phyloP scores from a whole-genome alignment of 2,113 vertebrate species.

The Pachycephala philippinensis region DNA sequence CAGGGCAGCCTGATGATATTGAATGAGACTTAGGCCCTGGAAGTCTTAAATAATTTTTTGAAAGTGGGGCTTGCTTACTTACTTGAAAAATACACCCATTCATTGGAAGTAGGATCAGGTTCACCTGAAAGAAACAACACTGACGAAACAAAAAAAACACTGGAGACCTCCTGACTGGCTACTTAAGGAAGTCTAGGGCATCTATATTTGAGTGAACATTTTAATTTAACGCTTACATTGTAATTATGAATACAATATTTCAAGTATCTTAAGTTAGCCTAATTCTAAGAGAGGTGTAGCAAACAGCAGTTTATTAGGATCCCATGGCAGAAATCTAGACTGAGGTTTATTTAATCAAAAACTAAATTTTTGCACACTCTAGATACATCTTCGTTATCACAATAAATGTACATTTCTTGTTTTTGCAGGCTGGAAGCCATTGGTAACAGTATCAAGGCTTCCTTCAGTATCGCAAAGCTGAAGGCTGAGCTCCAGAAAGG shows the following conservation, averaged over 20 bases:
- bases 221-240: background rate
- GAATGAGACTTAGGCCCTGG: background rate
- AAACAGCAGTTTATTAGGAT: background rate
- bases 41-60: background rate
- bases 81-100: background rate
- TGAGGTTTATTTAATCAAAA: background rate
- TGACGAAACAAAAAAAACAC: fast-evolving
- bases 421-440: constrained; percentile 70
- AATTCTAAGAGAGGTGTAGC: background rate
- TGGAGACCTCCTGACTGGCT: background rate
- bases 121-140: background rate
- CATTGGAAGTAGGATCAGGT: background rate
- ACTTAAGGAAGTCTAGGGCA: background rate
- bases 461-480: constrained; percentile 65
- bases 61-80: background rate
- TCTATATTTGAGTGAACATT: background rate
- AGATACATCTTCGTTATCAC: background rate
- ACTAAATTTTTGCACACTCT: background rate
- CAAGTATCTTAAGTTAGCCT: background rate
- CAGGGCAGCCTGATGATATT: background rate
- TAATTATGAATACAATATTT: background rate
- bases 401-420: background rate
- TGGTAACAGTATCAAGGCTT: constrained; percentile 73
- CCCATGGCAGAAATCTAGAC: background rate
- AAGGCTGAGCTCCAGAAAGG: constrained; percentile 59